Evolutionary conservation across 2,888 invertebrate species (phyloP), one percentile per base, ranked within the genome.

Genomic region (Alviniconcha strummeri): DNA sequence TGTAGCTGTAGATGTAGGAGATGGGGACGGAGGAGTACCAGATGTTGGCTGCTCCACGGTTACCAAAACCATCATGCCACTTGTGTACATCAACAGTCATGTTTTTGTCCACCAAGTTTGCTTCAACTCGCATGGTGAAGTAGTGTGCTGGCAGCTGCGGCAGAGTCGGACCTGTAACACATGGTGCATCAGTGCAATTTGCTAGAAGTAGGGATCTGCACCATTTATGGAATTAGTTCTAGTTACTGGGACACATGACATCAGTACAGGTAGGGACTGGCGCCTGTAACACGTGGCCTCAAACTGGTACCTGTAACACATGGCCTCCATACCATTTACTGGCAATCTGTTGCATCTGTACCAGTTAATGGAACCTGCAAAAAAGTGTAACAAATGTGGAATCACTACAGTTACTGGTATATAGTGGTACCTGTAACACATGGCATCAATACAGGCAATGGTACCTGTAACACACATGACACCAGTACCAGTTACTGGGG

Each of bases 71-170:
- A 57, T 82, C 82, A n/a, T 82, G 82, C 82, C 82, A 82, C 17
- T 82, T 55, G 11, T 19, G 54, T 1, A 82, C 82, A 36, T 77
- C 82, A 0, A 77, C 57, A 0, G 77, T 82, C 56, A 52, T 52
- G 77, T 82, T 82, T 69, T 82, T 77, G 69, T 69, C 69, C 60
- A 82, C 0, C 54, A 81, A 79, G 69, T 84, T 85, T 8, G 76
- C 82, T 64, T 85, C 85, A 60, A 84, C 80, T 56, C 78, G 57
- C 64, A 84, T 64, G 19, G 69, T 79, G 71, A 82, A 80, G 36
- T 36, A 36, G 76, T 77, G 80, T 11, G 82, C 64, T n/a, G 79
- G 84, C 11, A 85, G 79, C 9, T 15, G 8, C 5, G 85, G 85
- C 54, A 85, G 60, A 15, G 64, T 9, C 13, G 85, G 85, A 17